Conservation (phyloP, 2,888 invertebrate species). For the Erpobdella octoculata region DNA sequence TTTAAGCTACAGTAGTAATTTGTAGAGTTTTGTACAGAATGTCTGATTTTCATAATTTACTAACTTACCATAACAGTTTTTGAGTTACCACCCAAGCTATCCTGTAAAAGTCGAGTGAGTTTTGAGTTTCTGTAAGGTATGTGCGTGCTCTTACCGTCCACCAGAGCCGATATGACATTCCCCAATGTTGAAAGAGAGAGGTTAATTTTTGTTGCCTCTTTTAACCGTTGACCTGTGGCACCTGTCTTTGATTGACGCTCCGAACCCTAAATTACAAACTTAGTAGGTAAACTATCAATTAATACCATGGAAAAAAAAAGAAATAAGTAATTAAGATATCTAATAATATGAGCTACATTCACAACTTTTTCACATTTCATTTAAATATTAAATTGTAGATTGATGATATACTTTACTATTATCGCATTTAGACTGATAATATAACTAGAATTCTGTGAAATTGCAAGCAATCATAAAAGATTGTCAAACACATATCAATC, state of each 20-base stretch:
- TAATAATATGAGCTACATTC: too few species aligned
- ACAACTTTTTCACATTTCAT: too few species aligned
- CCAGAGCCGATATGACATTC: conserved; percentile 94
- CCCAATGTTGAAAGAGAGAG: conserved; percentile 90
- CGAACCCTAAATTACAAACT: conserved; percentile 65
- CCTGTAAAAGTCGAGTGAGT: conserved; percentile 75
- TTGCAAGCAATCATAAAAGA: too few species aligned
- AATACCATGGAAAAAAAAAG: background rate
- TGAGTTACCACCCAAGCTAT: conserved; percentile 86
- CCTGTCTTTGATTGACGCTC: conserved; percentile 95
- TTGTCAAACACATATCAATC: too few species aligned
- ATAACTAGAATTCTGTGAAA: too few species aligned
- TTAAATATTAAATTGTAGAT: too few species aligned
- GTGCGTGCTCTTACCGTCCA: conserved; percentile 91
- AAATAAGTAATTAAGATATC: background rate
- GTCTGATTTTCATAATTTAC: too few species aligned
- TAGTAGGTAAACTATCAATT: background rate
- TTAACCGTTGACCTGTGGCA: conserved; percentile 79
- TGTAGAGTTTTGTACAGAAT: too few species aligned
- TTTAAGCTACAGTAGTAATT: too few species aligned
- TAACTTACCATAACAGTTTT: conserved; percentile 57
- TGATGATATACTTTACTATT: too few species aligned
- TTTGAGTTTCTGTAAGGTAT: conserved; percentile 98
- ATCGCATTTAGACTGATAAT: too few species aligned
- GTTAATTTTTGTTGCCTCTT: conserved; percentile 96